Evolutionary conservation across 2,797 vertebrate species (phyloP), one percentile per base, ranked within the genome.

Genomic region (Meda fulgida): DNA sequence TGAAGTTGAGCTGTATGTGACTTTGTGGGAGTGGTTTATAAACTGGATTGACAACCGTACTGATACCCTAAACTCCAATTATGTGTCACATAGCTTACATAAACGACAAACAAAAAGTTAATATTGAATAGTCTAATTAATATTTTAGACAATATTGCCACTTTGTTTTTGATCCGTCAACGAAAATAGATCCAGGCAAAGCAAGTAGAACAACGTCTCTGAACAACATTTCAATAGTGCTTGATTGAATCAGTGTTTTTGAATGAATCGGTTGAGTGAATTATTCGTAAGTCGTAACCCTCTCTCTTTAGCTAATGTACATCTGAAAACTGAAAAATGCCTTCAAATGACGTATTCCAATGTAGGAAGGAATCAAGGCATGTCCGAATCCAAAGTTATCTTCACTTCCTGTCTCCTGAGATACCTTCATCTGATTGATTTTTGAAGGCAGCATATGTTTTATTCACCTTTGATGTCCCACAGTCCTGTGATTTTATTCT

Each of bases 1-100:
- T 73, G 11, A 80, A 85, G 82, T 80, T 69, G 76, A 84, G 85
- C 23, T 72, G 65, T 80, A 31, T 34, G 23, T 67, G 71, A 70
- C 31, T 86, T 53, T 69, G 51, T 82, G 51, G 63, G 31, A 73
- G 26, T 55, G 60, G 55, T 60, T 73, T 60, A 21, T 38, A 71
- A 66, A 43, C 70, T 31, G 26, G 13, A 63, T 16, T 29, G 60
- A 29, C 14, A 63, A 63, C 23, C 1, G 5, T 63, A 29, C 58
- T 13, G 58, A 60, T 16, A 60, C 23, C 3, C 55, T n/a, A 6
- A 13, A 29, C 26, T 63, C n/a, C 13, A 63, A 29, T 63, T 63
- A 13, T 13, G 11, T 60, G 2, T 60, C 11, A 58, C 21, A 11
- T 26, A 60, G 2, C 11, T 29, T 63, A n/a, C 10, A 60, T 14